A percentile compares a stretch with the other conserved stretches of the same genome.
Evolutionary conservation across 2,888 invertebrate genomes (phyloP).

Genomic region (Sussaba pulchella): DNA sequence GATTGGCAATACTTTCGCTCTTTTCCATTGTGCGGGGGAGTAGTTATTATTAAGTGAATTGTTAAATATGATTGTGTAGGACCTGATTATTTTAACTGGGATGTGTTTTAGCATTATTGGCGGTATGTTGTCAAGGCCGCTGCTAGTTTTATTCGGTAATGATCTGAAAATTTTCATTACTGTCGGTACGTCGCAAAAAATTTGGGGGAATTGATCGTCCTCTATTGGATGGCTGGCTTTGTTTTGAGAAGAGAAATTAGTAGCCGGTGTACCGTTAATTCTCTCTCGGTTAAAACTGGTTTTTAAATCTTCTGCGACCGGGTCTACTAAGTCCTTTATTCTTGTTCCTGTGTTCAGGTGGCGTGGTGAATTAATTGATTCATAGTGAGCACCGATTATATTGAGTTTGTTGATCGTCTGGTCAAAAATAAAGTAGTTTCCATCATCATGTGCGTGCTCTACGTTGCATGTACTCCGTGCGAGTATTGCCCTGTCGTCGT

Average conservation of each 20-base stretch:
- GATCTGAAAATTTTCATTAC: conserved; percentile 23
- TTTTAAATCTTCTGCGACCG: not conserved
- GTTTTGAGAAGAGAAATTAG: not conserved
- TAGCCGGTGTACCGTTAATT: too few relatives aligned
- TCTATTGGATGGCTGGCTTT: not conserved
- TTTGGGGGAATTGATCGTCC: not conserved
- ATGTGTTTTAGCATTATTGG: conserved; percentile 57
- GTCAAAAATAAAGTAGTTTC: conserved; percentile 14
- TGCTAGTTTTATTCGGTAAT: conserved; percentile 60
- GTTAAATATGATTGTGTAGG: conserved; percentile 47
- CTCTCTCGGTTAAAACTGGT: not conserved
- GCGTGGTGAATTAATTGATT: conserved; percentile 50
- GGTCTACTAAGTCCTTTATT: not conserved
- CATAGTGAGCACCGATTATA: conserved; percentile 56
- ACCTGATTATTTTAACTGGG: conserved; percentile 7
- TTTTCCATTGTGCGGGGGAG: conserved; percentile 50
- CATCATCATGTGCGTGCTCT: not conserved
- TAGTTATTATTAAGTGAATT: conserved; percentile 44
- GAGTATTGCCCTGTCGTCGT: not conserved
- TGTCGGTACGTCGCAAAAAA: not conserved
- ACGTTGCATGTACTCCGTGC: not conserved
- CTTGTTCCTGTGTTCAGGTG: conserved; percentile 24
- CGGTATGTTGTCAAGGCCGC: conserved; percentile 54
- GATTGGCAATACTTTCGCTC: conserved; percentile 44
- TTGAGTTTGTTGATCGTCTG: conserved; percentile 38